Percentiles rank a stretch among this genome's conserved stretches.
Evolutionary conservation across 2,113 vertebrate species (phyloP).

Genomic region (Chionomys nivalis): DNA sequence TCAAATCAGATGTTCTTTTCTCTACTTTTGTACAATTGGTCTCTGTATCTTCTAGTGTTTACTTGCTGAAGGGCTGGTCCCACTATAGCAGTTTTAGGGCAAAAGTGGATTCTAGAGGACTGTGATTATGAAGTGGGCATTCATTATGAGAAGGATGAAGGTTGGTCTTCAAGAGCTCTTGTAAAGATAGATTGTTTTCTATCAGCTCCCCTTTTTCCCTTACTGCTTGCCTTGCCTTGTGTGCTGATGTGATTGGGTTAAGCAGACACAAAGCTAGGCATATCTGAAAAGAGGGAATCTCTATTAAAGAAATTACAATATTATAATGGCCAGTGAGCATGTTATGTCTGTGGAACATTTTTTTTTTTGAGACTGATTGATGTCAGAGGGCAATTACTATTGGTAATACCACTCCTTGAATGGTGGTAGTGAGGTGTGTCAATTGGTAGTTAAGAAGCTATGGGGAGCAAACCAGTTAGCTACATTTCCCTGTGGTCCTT

Average conservation of each 20-base stretch:
- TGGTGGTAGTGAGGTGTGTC: background rate
- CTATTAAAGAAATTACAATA: background rate
- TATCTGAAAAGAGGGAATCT: background rate
- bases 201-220: background rate
- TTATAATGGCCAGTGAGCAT: background rate
- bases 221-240: background rate
- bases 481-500: background rate
- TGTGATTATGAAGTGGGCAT: background rate
- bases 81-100: too few species aligned
- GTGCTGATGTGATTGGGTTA: background rate
- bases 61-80: too few species aligned
- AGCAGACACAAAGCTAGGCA: background rate
- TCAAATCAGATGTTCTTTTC: background rate
- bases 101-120: background rate
- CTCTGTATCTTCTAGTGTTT: rapidly evolving
- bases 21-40: too few species aligned
- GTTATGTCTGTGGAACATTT: background rate
- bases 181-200: background rate
- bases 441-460: background rate
- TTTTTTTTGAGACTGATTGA: background rate
- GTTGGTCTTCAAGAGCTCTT: background rate
- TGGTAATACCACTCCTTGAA: too few species aligned
- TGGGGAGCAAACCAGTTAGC: background rate
- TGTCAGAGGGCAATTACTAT: background rate
- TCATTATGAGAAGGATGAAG: background rate